These are phyloP conservation scores for Ovibos moschatus DNA, from an alignment of 2,113 vertebrate genomes.

Conservation along the genomic window DNA sequence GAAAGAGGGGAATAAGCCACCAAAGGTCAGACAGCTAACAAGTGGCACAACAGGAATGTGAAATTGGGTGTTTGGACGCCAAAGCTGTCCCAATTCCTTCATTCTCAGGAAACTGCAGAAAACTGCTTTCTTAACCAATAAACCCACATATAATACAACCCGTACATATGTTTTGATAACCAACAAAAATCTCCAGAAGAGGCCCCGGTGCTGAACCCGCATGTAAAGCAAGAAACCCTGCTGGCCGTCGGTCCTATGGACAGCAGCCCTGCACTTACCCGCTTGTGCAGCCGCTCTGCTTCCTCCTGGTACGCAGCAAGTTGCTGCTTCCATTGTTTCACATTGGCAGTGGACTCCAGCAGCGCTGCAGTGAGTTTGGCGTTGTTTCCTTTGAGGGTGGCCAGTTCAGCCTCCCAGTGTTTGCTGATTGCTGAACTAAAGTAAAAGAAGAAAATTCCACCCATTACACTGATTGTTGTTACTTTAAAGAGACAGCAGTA, in stretches of 20 bases:
- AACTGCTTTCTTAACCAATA: background rate
- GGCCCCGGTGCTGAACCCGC: background rate
- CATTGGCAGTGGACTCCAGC: conserved; percentile 98
- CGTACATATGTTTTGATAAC: background rate
- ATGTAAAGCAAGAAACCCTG: background rate
- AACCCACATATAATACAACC: background rate
- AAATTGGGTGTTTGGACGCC: background rate
- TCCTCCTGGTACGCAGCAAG: conserved; percentile 98
- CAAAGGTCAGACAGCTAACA: background rate
- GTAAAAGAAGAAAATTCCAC: conserved; percentile 43
- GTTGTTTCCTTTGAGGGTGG: conserved; percentile 97
- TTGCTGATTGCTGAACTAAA: conserved; percentile 91
- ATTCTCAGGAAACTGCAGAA: background rate
- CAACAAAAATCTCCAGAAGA: background rate
- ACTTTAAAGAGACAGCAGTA: background rate
- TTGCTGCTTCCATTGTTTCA: conserved; percentile 99
- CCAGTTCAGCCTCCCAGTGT: conserved; percentile 98
- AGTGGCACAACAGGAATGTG: background rate
- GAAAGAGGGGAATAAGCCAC: background rate
- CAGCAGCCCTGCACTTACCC: conserved; percentile 79
- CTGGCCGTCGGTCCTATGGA: background rate
- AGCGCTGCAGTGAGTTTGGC: conserved; percentile 97
- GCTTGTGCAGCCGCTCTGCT: conserved; percentile 97
- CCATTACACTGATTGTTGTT: background rate
- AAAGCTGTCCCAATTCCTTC: background rate